A percentile compares a stretch with the other conserved stretches of the same genome.
Conservation (phyloP, 1,140 invertebrate species). For the Drosophila cardini region DNA sequence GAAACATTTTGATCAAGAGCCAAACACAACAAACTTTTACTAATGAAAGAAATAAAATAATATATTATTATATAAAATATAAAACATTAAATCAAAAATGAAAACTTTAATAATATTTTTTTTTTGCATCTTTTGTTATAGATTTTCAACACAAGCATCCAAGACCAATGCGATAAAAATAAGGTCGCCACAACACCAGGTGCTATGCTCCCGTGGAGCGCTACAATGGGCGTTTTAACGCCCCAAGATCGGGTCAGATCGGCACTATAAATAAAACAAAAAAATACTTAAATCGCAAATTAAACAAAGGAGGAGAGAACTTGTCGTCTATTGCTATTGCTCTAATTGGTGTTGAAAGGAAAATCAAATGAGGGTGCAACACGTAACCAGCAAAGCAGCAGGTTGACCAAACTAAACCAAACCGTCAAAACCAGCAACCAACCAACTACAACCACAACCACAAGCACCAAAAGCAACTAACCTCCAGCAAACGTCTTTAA, state of each 20-base stretch:
- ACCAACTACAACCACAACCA: conserved; percentile 4
- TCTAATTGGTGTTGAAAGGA: conserved; percentile 4
- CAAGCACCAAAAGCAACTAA: conserved; percentile 6
- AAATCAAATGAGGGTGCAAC: conserved; percentile 47
- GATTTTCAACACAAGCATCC: conserved; percentile 3
- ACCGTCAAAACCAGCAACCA: neutral
- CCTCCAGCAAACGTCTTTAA: neutral
- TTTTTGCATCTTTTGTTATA: no score
- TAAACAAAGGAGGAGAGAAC: neutral
- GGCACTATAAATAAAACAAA: conserved; percentile 29
- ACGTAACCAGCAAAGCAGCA: conserved; percentile 40
- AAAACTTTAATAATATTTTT: conserved; percentile 22
- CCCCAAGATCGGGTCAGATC: conserved; percentile 41
- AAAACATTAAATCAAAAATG: conserved; percentile 9
- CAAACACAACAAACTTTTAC: neutral
- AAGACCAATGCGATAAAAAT: conserved; percentile 19
- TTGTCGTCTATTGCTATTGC: neutral
- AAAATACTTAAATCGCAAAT: neutral
- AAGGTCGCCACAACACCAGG: conserved; percentile 3
- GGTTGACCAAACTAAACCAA: conserved; percentile 35
- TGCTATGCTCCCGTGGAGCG: conserved; percentile 50
- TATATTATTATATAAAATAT: neutral
- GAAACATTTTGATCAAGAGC: no score
- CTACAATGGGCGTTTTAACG: conserved; percentile 66
- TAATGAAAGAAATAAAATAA: neutral